These are phyloP conservation scores for Chaetoderma sp. DNA, from an alignment of 2,888 invertebrate genomes.

Conservation along the genomic window DNA sequence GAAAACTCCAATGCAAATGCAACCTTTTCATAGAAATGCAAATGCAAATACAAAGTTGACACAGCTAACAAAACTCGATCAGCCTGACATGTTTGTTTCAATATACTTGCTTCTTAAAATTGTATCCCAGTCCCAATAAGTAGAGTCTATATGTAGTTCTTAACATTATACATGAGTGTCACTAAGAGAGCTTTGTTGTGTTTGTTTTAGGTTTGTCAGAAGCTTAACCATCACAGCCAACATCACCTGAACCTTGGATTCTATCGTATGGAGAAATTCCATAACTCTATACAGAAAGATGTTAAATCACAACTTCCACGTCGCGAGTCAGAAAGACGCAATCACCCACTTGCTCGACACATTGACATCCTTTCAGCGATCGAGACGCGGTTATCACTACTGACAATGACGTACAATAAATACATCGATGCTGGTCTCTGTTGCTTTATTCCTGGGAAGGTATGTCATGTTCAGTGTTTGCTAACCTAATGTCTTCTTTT, in stretches of 20 bases:
- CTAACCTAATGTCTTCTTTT: too few species aligned
- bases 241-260: constrained; percentile 86
- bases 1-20: too few species aligned
- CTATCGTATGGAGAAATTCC: constrained; percentile 81
- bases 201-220: constrained; percentile 81
- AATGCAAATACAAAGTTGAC: too few species aligned
- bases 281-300: constrained; percentile 80
- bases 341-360: constrained; percentile 87
- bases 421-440: constrained; percentile 86
- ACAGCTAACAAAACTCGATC: too few species aligned
- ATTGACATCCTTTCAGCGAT: constrained; percentile 90
- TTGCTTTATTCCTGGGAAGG: constrained; percentile 94
- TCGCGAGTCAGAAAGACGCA: constrained; percentile 88
- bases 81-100: too few species aligned
- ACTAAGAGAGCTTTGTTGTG: background rate
- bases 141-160: too few species aligned
- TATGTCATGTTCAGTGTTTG: too few species aligned
- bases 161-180: too few species aligned
- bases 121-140: too few species aligned
- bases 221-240: constrained; percentile 82
- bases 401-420: constrained; percentile 92
- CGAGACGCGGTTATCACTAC: constrained; percentile 90
- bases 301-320: constrained; percentile 87
- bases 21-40: too few species aligned
- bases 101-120: too few species aligned